These are phyloP conservation scores for Heliocidaris tuberculata DNA, from an alignment of 35 echinoderm and acorn worm genomes.

Conservation along the genomic window DNA sequence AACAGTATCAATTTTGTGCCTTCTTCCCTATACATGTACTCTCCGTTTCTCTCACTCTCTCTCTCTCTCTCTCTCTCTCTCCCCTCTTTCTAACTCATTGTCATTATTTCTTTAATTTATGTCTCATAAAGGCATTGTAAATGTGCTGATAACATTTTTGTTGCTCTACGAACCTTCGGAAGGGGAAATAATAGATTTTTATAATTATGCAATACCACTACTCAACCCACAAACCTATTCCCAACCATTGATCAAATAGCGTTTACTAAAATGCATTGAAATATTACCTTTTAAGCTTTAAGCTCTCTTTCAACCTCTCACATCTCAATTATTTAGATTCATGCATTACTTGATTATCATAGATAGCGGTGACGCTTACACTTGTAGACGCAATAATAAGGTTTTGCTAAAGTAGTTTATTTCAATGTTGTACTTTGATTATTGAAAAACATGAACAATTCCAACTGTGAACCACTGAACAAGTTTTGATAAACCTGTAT, in stretches of 20 bases:
- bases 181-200: neutral
- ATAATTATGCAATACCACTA: neutral
- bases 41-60: neutral
- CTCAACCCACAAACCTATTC: neutral
- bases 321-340: too few species aligned
- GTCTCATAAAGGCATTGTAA: neutral
- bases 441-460: too few species aligned
- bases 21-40: neutral
- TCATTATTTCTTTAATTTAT: neutral
- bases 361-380: too few species aligned
- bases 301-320: neutral
- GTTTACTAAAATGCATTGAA: neutral
- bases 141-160: neutral
- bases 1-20: neutral
- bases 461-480: too few species aligned
- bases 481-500: too few species aligned
- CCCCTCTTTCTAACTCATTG: neutral
- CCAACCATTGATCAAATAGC: neutral
- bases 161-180: neutral
- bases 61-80: too few species aligned
- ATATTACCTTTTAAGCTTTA: neutral
- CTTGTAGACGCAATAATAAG: too few species aligned
- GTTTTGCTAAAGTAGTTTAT: too few species aligned
- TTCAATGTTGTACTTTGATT: too few species aligned
- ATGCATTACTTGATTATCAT: too few species aligned